Evolutionary conservation across 2,888 invertebrate species (phyloP), one percentile per base, ranked within the genome.

Genomic region (Linnaemya tessellans): DNA sequence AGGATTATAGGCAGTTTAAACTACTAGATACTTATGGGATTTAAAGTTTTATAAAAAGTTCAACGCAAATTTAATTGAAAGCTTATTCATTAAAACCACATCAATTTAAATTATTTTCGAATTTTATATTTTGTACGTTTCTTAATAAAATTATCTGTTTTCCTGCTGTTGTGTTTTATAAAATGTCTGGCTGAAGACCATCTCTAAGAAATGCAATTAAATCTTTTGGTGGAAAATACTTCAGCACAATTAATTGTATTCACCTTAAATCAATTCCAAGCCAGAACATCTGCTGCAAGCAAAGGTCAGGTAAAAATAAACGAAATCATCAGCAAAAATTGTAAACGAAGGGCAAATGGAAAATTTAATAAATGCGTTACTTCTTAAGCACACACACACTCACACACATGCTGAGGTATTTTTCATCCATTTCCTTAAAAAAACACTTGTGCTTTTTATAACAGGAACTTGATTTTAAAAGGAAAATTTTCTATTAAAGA

Each of bases 121-220:
- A 38, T 8, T 22, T 18, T 2, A 5, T 1, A 54, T 56, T 49
- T 67, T 8, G 4, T 38, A 9, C 5, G 35, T n/a, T 41, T 38
- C 18, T 38, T 38, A 20, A 56, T 62, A 4, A 43, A 56, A 65
- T 58, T 60, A 43, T 65, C 15, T 8, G 15, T 13, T 43, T 35
- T 41, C 54, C 20, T 41, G 54, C 41, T 58, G 41, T 65, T 8
- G 38, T 10, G 8, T 54, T 56, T 62, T 20, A 41, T 41, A 30
- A 18, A 80, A 56, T 70, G 5, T 46, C 70, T 10, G 41, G 7
- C 62, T 64, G 46, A 62, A 51, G 41, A 65, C 49, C 13, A 49
- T 49, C 22, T 62, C 51, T 49, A 74, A 70, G 78, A 81, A 75
- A 82, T 74, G 78, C 80, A 84, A 84, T 84, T 78, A 77, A 84